phyloP scores from a whole-genome alignment of 2,797 vertebrate species.

The Prunella strophiata region DNA sequence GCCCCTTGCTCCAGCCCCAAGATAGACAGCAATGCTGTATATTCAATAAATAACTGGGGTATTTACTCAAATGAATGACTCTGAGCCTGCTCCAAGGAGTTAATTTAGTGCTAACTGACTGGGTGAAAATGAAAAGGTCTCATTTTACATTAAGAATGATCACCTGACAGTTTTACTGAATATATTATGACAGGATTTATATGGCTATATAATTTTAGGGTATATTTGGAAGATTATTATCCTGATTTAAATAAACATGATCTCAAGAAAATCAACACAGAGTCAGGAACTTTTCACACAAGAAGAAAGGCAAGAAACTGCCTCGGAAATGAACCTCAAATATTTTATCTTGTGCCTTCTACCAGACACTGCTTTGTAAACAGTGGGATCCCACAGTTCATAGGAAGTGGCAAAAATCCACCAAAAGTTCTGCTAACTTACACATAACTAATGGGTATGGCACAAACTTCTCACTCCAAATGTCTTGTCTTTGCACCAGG shows the following conservation, averaged over 20 bases:
- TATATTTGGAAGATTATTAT: constrained; percentile 68
- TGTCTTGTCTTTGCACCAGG: neutral
- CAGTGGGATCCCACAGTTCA: neutral
- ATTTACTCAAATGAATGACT: constrained; percentile 59
- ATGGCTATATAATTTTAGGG: constrained; percentile 64
- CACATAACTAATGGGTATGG: neutral
- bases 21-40: neutral
- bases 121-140: constrained; percentile 70
- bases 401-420: neutral
- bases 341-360: neutral
- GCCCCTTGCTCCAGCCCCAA: accelerated
- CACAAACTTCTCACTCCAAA: neutral
- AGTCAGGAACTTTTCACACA: constrained; percentile 32
- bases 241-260: constrained; percentile 65
- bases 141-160: constrained; percentile 69
- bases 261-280: constrained; percentile 48
- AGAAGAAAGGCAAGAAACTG: neutral
- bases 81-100: constrained; percentile 54
- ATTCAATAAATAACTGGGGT: constrained; percentile 51
- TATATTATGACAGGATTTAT: constrained; percentile 67
- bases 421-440: neutral
- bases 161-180: constrained; percentile 70
- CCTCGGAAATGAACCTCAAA: neutral
- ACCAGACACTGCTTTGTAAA: neutral
- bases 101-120: constrained; percentile 69